Percentiles rank a stretch among this genome's conserved stretches.
Evolutionary conservation across 1,140 invertebrate species (phyloP).

Genomic region (Chelonus insularis): DNA sequence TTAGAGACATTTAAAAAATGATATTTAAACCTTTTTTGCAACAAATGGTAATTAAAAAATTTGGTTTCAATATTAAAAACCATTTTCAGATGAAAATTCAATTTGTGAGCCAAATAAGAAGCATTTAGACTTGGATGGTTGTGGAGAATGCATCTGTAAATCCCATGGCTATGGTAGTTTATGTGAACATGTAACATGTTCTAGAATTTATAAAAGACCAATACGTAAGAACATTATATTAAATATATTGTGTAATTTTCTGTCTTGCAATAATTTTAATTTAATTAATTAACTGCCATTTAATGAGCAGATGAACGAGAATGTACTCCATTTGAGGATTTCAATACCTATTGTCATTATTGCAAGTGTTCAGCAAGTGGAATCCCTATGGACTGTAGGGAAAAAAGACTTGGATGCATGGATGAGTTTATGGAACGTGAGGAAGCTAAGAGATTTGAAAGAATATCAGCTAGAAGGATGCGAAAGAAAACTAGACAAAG

Average conservation of each 20-base stretch:
- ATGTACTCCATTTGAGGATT: slow-evolving; percentile 11
- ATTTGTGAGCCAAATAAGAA: slow-evolving; percentile 21
- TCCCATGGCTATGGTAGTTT: slow-evolving; percentile 14
- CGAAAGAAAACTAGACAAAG: background rate
- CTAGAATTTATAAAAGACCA: slow-evolving; percentile 9
- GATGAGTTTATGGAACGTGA: slow-evolving; percentile 12
- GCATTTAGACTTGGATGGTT: slow-evolving; percentile 18
- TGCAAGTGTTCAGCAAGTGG: slow-evolving; percentile 19
- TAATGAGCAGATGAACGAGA: slow-evolving; percentile 5
- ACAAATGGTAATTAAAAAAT: too few species aligned
- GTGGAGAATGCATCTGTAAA: slow-evolving; percentile 17
- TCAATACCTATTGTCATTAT: slow-evolving; percentile 13
- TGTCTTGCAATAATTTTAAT: background rate
- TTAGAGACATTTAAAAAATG: too few species aligned
- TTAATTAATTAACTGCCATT: background rate
- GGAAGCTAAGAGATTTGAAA: background rate
- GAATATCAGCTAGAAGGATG: background rate
- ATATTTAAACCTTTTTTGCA: too few species aligned
- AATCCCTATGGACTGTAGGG: slow-evolving; percentile 12
- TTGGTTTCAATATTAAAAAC: too few species aligned
- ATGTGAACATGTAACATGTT: slow-evolving; percentile 9
- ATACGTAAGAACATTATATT: slow-evolving; percentile 5
- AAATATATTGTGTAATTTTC: background rate
- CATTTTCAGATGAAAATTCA: slow-evolving; percentile 21
- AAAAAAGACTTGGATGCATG: slow-evolving; percentile 17